These are phyloP conservation scores for Tenthredo mesomela DNA, from an alignment of 2,888 invertebrate genomes.

Conservation along the genomic window DNA sequence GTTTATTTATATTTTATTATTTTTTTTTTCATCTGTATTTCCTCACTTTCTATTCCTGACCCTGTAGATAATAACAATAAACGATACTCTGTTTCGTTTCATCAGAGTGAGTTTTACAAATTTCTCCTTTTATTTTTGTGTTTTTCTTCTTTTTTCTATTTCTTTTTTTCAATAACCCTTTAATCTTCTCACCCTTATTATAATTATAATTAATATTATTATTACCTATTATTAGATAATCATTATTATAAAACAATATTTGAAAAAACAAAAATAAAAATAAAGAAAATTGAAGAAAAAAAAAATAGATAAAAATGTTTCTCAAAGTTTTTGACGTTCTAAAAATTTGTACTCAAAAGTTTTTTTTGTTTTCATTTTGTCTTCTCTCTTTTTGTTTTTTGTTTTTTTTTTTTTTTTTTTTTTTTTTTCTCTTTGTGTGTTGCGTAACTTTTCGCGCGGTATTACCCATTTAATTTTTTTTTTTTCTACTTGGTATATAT, in stretches of 20 bases:
- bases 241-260: not conserved
- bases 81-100: slow-evolving; percentile 26
- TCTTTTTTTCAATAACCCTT: not conserved
- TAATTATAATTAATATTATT: not conserved
- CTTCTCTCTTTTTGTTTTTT: not conserved
- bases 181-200: not conserved
- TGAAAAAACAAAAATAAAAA: not conserved
- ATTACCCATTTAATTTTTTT: not conserved
- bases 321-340: slow-evolving; percentile 7
- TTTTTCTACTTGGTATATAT: not conserved
- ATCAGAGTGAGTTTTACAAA: not conserved
- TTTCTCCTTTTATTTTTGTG: not conserved
- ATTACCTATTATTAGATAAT: not conserved
- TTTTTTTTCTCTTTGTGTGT: not conserved
- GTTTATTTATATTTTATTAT: not conserved
- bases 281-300: not conserved
- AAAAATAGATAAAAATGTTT: not conserved
- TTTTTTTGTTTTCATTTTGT: not conserved
- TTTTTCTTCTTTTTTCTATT: not conserved
- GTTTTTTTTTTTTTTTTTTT: not conserved
- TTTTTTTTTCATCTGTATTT: not conserved
- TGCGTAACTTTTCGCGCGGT: not conserved
- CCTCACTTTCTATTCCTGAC: slow-evolving; percentile 6
- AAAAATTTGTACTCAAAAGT: slow-evolving; percentile 43
- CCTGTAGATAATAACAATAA: slow-evolving; percentile 38